Evolutionary conservation across 2,113 vertebrate species (phyloP).

Genomic region (Sphyrna mokarran): DNA sequence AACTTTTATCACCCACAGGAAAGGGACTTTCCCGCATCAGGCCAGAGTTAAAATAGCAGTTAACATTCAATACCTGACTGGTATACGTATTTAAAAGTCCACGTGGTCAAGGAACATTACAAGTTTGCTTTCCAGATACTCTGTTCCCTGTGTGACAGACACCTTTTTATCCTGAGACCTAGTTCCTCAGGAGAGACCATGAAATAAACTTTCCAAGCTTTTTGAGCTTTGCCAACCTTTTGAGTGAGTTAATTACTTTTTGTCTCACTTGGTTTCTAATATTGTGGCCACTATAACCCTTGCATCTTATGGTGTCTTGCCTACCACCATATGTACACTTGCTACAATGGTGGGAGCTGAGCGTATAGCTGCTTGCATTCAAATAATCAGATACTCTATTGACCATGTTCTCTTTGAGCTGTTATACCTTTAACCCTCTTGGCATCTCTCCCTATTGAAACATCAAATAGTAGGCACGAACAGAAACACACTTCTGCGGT

Average conservation of each 20-base stretch:
- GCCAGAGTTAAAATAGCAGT: background rate
- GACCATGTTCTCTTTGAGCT: too few species aligned
- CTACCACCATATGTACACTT: too few species aligned
- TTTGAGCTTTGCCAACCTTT: background rate
- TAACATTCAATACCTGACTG: background rate
- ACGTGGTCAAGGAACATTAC: background rate
- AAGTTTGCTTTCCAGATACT: background rate
- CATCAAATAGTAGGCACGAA: too few species aligned
- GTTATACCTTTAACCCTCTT: too few species aligned
- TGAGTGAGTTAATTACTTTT: background rate
- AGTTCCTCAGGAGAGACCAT: background rate
- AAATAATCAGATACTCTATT: too few species aligned
- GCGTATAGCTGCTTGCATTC: too few species aligned
- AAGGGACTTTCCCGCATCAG: background rate
- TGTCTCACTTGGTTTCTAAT: too few species aligned
- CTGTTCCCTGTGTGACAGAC: background rate
- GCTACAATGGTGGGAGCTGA: too few species aligned
- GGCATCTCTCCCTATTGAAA: too few species aligned
- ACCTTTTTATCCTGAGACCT: background rate
- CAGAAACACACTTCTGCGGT: too few species aligned
- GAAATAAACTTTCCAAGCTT: background rate
- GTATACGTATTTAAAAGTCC: background rate
- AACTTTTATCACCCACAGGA: background rate
- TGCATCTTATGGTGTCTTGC: too few species aligned
- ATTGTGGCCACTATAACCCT: too few species aligned